Percentiles rank a stretch among this genome's conserved stretches.
These are phyloP conservation scores for Gonatopus flavifemur DNA, from an alignment of 1,140 invertebrate genomes.

Conservation along the genomic window DNA sequence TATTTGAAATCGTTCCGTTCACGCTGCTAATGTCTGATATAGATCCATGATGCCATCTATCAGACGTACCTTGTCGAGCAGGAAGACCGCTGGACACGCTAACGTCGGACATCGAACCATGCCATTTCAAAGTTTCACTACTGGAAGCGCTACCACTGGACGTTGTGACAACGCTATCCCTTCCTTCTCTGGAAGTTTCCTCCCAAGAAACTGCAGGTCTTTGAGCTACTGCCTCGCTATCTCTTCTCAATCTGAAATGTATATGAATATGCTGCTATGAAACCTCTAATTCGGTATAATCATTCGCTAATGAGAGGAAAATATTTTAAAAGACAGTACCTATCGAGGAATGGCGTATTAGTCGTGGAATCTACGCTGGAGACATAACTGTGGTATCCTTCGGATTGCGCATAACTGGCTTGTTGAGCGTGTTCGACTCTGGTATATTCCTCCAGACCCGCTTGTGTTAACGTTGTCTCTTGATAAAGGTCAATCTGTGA, in stretches of 20 bases:
- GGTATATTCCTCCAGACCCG: conserved; percentile 72
- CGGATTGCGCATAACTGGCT: conserved; percentile 76
- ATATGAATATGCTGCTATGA: neutral
- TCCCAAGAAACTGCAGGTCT: conserved; percentile 57
- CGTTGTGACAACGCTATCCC: conserved; percentile 70
- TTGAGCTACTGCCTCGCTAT: conserved; percentile 64
- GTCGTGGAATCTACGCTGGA: conserved; percentile 78
- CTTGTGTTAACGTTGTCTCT: conserved; percentile 61
- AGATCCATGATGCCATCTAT: conserved; percentile 51
- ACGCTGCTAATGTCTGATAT: conserved; percentile 50
- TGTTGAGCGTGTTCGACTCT: conserved; percentile 74
- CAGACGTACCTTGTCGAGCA: conserved; percentile 32
- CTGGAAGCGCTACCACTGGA: conserved; percentile 73
- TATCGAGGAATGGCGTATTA: conserved; percentile 76
- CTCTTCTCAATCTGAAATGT: conserved; percentile 57
- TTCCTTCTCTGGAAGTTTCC: conserved; percentile 58
- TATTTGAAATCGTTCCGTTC: conserved; percentile 30
- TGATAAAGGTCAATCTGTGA: conserved; percentile 50
- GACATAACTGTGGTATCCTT: conserved; percentile 81
- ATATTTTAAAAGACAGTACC: conserved; percentile 46
- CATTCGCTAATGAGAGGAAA: neutral
- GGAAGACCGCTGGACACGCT: conserved; percentile 64
- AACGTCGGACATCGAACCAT: conserved; percentile 76
- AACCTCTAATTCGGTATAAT: neutral
- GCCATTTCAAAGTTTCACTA: conserved; percentile 82